A percentile compares a stretch with the other conserved stretches of the same genome.
phyloP scores from a whole-genome alignment of 2,888 invertebrate species.

The Callimorpha dominula region DNA sequence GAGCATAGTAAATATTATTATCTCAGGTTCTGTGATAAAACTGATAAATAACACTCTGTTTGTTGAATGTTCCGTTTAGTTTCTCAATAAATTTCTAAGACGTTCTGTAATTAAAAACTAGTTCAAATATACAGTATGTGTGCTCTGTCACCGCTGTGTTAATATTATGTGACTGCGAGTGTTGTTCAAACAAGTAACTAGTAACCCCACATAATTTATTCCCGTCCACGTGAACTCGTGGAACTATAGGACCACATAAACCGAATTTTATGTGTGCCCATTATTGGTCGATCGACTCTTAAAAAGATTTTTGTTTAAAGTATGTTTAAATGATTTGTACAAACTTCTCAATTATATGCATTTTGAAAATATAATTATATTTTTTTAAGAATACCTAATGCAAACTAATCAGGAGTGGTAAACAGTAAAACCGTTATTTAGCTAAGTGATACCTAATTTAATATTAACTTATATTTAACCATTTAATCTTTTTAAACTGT shows the following conservation, averaged over 20 bases:
- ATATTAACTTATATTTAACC: constrained; percentile 19
- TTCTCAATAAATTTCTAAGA: constrained; percentile 40
- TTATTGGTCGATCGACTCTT: not conserved
- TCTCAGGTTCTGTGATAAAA: too few relatives aligned
- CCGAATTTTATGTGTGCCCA: constrained; percentile 33
- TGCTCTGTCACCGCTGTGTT: constrained; percentile 69
- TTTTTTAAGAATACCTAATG: not conserved
- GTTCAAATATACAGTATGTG: constrained; percentile 64
- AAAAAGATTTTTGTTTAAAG: not conserved
- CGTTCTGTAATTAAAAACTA: constrained; percentile 69
- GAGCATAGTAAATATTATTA: too few relatives aligned
- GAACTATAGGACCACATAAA: constrained; percentile 26
- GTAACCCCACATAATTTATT: constrained; percentile 76
- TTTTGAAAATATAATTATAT: not conserved
- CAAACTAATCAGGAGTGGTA: not conserved
- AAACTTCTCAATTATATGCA: not conserved
- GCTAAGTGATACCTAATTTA: not conserved
- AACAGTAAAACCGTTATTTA: not conserved
- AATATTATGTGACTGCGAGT: constrained; percentile 70
- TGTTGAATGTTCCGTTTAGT: constrained; percentile 20
- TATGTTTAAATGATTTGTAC: not conserved
- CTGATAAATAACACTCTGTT: not conserved
- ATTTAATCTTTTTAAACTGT: constrained; percentile 40
- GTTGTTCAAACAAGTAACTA: constrained; percentile 71
- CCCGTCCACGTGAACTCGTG: constrained; percentile 60